Conservation (phyloP, 1,140 invertebrate species). For the Vanessa atalanta region DNA sequence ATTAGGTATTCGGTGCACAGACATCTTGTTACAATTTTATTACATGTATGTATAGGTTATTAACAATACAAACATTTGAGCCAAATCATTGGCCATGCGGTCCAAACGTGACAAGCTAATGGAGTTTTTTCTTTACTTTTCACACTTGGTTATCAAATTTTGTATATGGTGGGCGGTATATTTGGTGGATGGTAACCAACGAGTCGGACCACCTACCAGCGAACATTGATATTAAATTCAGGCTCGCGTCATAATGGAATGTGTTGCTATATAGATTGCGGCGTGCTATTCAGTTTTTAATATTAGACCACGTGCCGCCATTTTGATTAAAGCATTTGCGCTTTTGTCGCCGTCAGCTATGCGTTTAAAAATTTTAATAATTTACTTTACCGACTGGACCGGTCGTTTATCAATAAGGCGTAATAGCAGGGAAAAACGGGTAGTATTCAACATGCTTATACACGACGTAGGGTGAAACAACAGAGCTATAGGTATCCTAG, state of each 20-base stretch:
- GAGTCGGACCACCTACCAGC: no score
- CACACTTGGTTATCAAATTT: no score
- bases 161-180: no score
- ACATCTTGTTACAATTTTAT: no score
- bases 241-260: not conserved
- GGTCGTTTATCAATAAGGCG: constrained; percentile 50
- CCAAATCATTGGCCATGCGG: no score
- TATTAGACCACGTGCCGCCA: constrained; percentile 12
- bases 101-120: no score
- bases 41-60: no score
- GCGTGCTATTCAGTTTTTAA: constrained; percentile 7
- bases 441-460: constrained; percentile 49
- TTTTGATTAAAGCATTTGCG: constrained; percentile 20
- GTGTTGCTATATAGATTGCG: not conserved
- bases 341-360: constrained; percentile 18
- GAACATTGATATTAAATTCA: not conserved
- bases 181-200: no score
- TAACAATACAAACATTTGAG: no score
- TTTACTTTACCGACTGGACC: constrained; percentile 35
- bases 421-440: constrained; percentile 57
- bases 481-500: constrained; percentile 46
- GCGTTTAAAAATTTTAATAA: constrained; percentile 41
- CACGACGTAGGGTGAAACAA: constrained; percentile 36
- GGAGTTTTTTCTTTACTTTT: no score
- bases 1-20: no score